phyloP scores from a whole-genome alignment of 2,888 invertebrate genomes.

The Conchocele bisecta region DNA sequence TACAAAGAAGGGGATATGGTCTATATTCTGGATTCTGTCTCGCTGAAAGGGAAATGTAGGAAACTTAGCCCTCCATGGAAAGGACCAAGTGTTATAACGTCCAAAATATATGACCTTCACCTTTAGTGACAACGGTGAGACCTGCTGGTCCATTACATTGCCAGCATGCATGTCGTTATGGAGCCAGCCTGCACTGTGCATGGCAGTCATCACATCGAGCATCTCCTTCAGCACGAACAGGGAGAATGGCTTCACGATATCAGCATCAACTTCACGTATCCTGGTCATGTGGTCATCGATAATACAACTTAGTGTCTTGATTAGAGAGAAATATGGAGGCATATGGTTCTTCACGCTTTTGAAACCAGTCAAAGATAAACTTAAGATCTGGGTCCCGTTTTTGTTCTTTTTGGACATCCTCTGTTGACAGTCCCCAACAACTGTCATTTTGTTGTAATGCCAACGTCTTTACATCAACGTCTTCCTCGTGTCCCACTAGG shows the following conservation, averaged over 20 bases:
- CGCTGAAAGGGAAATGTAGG: background rate
- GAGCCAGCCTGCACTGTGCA: slow-evolving; percentile 66
- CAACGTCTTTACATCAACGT: no score
- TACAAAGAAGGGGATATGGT: background rate
- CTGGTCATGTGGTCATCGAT: slow-evolving; percentile 61
- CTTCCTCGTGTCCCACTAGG: no score
- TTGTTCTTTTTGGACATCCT: no score
- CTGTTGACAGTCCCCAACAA: no score
- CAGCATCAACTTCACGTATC: slow-evolving; percentile 24
- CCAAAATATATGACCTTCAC: slow-evolving; percentile 72
- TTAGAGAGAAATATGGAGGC: no score
- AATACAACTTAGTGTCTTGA: slow-evolving; percentile 64
- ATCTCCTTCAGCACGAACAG: slow-evolving; percentile 67
- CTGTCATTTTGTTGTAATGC: no score
- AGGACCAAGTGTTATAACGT: background rate
- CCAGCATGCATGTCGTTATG: slow-evolving; percentile 73
- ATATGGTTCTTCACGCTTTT: no score
- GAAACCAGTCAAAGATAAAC: no score
- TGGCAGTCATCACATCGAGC: slow-evolving; percentile 57
- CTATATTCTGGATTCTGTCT: background rate
- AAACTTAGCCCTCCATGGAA: background rate
- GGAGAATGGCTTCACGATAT: slow-evolving; percentile 64
- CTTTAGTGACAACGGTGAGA: slow-evolving; percentile 24
- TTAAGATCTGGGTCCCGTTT: no score
- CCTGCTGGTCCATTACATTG: slow-evolving; percentile 67